Evolutionary conservation across 2,888 invertebrate species (phyloP).

Genomic region (Seladonia tumulorum): DNA sequence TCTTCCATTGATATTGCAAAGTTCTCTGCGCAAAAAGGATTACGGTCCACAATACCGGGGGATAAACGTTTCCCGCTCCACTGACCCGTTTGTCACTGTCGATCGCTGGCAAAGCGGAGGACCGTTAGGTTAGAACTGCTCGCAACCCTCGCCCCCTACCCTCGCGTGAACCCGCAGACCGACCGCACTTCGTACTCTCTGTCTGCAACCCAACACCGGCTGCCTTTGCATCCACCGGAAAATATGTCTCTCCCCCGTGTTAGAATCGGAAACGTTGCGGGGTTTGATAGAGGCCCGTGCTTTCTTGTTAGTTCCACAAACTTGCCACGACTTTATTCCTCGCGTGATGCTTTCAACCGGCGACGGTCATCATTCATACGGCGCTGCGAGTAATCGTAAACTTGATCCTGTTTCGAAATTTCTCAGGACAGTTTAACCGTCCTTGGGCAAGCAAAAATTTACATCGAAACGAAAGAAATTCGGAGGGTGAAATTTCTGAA

Average conservation of each 20-base stretch:
- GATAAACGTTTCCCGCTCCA: constrained; percentile 65
- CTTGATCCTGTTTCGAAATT: not conserved
- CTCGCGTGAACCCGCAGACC: constrained; percentile 29
- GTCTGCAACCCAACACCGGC: constrained; percentile 38
- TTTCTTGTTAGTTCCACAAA: constrained; percentile 28
- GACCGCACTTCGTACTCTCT: constrained; percentile 19
- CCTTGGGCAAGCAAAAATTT: too few species aligned
- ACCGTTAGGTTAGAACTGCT: constrained; percentile 49
- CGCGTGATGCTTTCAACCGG: not conserved
- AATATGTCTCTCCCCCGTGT: constrained; percentile 36
- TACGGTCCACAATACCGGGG: constrained; percentile 48
- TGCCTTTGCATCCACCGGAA: constrained; percentile 47
- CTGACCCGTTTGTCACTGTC: constrained; percentile 65
- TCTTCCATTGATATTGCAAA: constrained; percentile 45
- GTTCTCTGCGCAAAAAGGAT: constrained; percentile 51
- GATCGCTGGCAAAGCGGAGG: constrained; percentile 65
- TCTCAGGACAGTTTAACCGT: not conserved
- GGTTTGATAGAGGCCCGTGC: constrained; percentile 26
- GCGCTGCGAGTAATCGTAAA: not conserved
- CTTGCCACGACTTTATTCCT: constrained; percentile 32
- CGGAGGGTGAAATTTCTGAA: too few species aligned
- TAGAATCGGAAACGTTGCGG: constrained; percentile 39
- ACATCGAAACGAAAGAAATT: too few species aligned
- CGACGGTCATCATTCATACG: not conserved
- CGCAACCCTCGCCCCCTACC: constrained; percentile 24